phyloP scores from a whole-genome alignment of 1,140 invertebrate species.

The Heliothis virescens region DNA sequence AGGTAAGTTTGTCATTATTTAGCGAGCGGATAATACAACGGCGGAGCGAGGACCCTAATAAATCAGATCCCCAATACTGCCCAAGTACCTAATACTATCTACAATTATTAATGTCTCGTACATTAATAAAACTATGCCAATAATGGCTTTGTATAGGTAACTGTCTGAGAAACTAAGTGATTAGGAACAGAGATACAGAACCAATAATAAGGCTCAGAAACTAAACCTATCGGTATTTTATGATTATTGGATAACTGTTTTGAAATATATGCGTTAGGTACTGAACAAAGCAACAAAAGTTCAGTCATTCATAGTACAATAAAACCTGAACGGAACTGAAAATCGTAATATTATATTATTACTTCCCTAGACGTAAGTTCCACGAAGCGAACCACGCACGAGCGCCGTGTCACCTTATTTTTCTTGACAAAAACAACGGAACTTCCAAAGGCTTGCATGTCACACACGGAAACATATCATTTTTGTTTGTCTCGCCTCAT shows the following conservation, averaged over 20 bases:
- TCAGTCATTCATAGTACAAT: constrained; percentile 31
- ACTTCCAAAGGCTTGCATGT: constrained; percentile 65
- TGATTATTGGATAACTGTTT: constrained; percentile 17
- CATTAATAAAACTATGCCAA: constrained; percentile 48
- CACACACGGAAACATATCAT: constrained; percentile 72
- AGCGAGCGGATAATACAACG: constrained; percentile 37
- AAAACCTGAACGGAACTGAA: constrained; percentile 50
- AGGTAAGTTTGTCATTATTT: constrained; percentile 91
- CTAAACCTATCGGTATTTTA: neutral
- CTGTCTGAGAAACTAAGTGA: constrained; percentile 13
- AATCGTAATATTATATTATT: constrained; percentile 56
- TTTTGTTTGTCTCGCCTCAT: constrained; percentile 74
- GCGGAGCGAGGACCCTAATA: constrained; percentile 28
- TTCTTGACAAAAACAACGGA: constrained; percentile 59
- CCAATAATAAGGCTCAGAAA: neutral
- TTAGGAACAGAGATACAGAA: constrained; percentile 20
- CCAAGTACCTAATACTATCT: constrained; percentile 40
- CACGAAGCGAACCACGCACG: constrained; percentile 51
- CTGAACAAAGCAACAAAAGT: constrained; percentile 23
- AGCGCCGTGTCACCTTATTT: constrained; percentile 59
- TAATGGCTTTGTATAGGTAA: constrained; percentile 44
- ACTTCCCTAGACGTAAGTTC: constrained; percentile 49
- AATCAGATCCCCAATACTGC: constrained; percentile 39
- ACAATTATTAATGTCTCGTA: constrained; percentile 41
- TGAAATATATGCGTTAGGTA: neutral